Conservation (phyloP, 2,113 vertebrate species). For the Oryctolagus cuniculus region DNA sequence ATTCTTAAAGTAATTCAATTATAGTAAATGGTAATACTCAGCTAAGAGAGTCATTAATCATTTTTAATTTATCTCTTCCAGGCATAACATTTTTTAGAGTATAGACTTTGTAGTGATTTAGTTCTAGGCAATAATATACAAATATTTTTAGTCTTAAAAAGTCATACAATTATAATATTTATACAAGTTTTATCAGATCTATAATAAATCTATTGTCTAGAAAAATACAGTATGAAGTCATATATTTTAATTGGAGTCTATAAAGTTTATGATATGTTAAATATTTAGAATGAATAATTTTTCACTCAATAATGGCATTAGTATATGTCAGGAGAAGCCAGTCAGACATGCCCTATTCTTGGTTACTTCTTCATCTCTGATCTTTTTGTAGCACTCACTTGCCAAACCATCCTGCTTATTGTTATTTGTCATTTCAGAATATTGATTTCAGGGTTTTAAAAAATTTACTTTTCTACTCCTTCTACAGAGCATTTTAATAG, state of each 20-base stretch:
- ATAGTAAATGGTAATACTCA: slow-evolving; percentile 74
- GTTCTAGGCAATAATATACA: slow-evolving; percentile 55
- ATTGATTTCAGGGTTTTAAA: neutral
- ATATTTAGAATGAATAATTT: slow-evolving; percentile 24
- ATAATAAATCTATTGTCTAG: slow-evolving; percentile 49
- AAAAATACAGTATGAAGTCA: slow-evolving; percentile 34
- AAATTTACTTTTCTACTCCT: neutral
- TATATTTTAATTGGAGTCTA: slow-evolving; percentile 58
- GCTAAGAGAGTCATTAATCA: slow-evolving; percentile 74
- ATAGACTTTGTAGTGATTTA: slow-evolving; percentile 61
- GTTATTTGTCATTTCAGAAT: neutral
- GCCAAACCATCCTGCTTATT: neutral
- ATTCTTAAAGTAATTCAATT: slow-evolving; percentile 77
- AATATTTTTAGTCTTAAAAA: slow-evolving; percentile 66
- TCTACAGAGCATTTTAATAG: neutral
- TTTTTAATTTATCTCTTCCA: slow-evolving; percentile 65
- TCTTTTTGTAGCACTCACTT: neutral
- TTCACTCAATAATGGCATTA: slow-evolving; percentile 15
- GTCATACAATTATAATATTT: slow-evolving; percentile 57
- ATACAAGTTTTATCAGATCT: slow-evolving; percentile 41
- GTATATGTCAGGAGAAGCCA: neutral
- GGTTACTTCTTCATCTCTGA: neutral
- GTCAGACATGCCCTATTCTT: neutral
- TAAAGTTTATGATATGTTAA: slow-evolving; percentile 64
- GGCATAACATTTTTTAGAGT: slow-evolving; percentile 46